These are phyloP conservation scores for Pantherophis guttatus DNA, from an alignment of 2,113 vertebrate species.

Conservation along the genomic window DNA sequence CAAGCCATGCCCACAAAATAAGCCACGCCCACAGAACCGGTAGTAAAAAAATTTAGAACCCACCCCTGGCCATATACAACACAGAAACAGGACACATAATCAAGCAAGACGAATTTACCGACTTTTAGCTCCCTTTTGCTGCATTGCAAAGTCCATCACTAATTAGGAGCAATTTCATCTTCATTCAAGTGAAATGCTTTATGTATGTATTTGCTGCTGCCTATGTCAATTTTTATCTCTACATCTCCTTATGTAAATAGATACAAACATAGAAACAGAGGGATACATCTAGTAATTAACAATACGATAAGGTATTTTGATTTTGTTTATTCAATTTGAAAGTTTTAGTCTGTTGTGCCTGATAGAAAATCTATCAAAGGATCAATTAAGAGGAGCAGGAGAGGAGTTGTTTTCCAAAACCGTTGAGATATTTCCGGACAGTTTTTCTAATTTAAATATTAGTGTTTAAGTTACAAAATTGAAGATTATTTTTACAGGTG, in stretches of 20 bases:
- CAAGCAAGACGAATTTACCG: conserved; percentile 17
- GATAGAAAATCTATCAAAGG: conserved; percentile 55
- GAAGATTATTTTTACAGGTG: conserved; percentile 85
- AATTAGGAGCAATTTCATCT: too few relatives aligned
- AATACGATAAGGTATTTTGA: conserved; percentile 33
- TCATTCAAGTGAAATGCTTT: neutral
- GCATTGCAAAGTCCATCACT: neutral
- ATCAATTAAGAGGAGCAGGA: conserved; percentile 28
- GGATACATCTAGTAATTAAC: conserved; percentile 24
- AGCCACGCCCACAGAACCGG: too few relatives aligned
- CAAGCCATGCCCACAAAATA: too few relatives aligned
- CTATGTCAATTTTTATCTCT: neutral
- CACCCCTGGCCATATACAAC: conserved; percentile 14
- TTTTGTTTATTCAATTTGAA: conserved; percentile 51
- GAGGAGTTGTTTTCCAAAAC: conserved; percentile 70
- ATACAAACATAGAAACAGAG: neutral
- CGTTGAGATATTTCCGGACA: conserved; percentile 76
- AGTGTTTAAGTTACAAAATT: conserved; percentile 82
- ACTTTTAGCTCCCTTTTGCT: conserved; percentile 11
- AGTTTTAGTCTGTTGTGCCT: conserved; percentile 50
- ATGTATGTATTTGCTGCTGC: neutral
- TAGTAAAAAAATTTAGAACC: too few relatives aligned
- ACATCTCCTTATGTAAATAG: neutral
- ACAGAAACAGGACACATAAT: conserved; percentile 24
- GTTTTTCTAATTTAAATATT: conserved; percentile 78